Conservation (phyloP, 2,797 vertebrate species). For the Chaetodon trifasciatus region DNA sequence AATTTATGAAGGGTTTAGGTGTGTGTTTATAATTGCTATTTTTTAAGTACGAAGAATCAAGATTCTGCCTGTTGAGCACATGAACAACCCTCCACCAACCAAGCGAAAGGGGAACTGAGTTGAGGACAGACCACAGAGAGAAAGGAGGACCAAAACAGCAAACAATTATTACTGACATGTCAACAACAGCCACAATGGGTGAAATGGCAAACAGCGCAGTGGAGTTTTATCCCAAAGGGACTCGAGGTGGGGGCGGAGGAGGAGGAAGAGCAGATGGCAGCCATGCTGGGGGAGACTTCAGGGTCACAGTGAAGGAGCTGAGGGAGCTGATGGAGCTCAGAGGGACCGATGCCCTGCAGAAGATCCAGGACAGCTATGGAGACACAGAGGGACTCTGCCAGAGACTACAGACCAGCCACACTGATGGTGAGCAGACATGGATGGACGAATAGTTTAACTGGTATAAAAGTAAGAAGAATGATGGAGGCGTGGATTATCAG, state of each 20-base stretch:
- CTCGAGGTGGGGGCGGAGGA: slow-evolving; percentile 73
- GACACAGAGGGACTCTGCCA: slow-evolving; percentile 90
- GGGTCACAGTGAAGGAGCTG: slow-evolving; percentile 89
- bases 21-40: slow-evolving; percentile 15
- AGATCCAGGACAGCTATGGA: slow-evolving; percentile 90
- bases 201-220: slow-evolving; percentile 93
- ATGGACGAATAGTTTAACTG: background rate
- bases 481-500: slow-evolving; percentile 20
- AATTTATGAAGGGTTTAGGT: slow-evolving; percentile 18
- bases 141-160: slow-evolving; percentile 57
- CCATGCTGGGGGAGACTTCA: slow-evolving; percentile 88
- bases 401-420: slow-evolving; percentile 90
- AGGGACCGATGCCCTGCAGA: slow-evolving; percentile 90
- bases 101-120: slow-evolving; percentile 62
- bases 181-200: slow-evolving; percentile 88
- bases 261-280: slow-evolving; percentile 82
- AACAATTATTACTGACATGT: slow-evolving; percentile 73
- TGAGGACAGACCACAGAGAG: slow-evolving; percentile 55
- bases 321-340: slow-evolving; percentile 93
- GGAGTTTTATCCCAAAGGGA: slow-evolving; percentile 92
- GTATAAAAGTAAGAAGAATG: slow-evolving; percentile 15
- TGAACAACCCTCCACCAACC: slow-evolving; percentile 62
- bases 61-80: slow-evolving; percentile 63
- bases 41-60: slow-evolving; percentile 37
- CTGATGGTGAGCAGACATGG: slow-evolving; percentile 84